A percentile compares a stretch with the other conserved stretches of the same genome.
Conservation (phyloP, 2,888 invertebrate species). For the Lissocephala sabroskyi region DNA sequence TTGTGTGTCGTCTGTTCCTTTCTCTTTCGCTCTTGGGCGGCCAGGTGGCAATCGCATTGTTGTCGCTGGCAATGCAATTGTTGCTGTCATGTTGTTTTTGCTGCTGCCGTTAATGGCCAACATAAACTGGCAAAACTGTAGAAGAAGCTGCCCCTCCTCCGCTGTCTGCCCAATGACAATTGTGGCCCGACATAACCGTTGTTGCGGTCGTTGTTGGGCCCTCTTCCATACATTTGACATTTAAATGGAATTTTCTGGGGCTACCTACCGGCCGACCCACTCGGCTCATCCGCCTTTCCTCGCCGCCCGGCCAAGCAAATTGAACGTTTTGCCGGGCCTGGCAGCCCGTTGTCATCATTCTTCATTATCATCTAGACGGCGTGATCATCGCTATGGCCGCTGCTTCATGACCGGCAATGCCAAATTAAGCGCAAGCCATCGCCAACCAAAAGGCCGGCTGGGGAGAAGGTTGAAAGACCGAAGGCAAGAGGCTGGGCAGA, state of each 20-base stretch:
- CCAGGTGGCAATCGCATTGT: slow-evolving; percentile 28
- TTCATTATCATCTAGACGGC: too few species aligned
- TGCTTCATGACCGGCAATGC: slow-evolving; percentile 15
- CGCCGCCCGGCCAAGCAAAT: background rate
- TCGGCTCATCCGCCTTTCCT: background rate
- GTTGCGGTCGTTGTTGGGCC: slow-evolving; percentile 17
- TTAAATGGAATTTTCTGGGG: slow-evolving; percentile 48
- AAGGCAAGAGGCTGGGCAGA: background rate
- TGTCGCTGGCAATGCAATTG: slow-evolving; percentile 41
- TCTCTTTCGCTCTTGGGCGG: slow-evolving; percentile 9
- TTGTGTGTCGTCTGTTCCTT: background rate
- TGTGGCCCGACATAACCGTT: slow-evolving; percentile 16
- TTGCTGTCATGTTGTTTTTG: slow-evolving; percentile 18
- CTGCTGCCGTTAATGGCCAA: slow-evolving; percentile 39
- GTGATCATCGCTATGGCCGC: slow-evolving; percentile 9
- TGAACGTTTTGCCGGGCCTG: background rate
- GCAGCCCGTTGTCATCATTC: slow-evolving; percentile 41
- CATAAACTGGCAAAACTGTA: slow-evolving; percentile 1
- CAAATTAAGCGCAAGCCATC: slow-evolving; percentile 41
- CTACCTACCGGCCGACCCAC: background rate
- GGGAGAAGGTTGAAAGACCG: background rate
- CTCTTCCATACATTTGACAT: slow-evolving; percentile 45
- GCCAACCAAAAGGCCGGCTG: slow-evolving; percentile 3
- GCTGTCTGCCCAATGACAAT: too few species aligned
- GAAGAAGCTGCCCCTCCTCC: slow-evolving; percentile 46